Percentiles rank a stretch among this genome's conserved stretches.
Conservation (phyloP, 2,113 vertebrate genomes). For the Pangasianodon hypophthalmus region DNA sequence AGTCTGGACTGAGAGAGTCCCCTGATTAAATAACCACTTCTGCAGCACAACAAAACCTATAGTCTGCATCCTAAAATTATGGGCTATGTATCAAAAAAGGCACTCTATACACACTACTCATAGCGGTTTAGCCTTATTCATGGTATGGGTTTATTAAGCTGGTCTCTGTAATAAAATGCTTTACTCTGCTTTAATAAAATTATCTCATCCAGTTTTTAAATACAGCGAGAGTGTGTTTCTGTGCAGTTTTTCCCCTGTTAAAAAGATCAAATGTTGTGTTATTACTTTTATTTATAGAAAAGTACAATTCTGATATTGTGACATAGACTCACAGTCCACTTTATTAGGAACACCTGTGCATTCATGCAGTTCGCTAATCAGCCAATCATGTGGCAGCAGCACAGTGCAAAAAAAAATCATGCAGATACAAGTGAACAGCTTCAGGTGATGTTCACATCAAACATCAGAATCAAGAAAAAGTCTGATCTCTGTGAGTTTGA, state of each 20-base stretch:
- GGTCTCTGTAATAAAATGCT: not conserved
- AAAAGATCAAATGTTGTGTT: not conserved
- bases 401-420: too few species aligned
- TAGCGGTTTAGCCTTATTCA: not conserved
- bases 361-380: not conserved
- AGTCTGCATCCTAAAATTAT: not conserved
- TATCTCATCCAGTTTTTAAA: not conserved
- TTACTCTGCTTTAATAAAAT: not conserved
- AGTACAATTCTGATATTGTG: not conserved
- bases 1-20: slow-evolving; percentile 43
- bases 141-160: not conserved
- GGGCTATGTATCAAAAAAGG: not conserved
- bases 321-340: too few species aligned
- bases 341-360: not conserved
- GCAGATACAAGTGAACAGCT: too few species aligned
- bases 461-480: too few species aligned
- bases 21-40: not conserved
- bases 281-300: not conserved
- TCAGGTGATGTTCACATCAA: too few species aligned
- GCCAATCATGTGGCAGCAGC: too few species aligned
- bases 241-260: not conserved
- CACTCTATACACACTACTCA: too few species aligned
- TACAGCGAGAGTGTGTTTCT: not conserved
- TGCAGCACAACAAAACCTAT: not conserved
- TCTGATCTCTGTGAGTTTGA: too few species aligned